These are phyloP conservation scores for Macrophya annulata DNA, from an alignment of 2,888 invertebrate genomes.

Conservation along the genomic window DNA sequence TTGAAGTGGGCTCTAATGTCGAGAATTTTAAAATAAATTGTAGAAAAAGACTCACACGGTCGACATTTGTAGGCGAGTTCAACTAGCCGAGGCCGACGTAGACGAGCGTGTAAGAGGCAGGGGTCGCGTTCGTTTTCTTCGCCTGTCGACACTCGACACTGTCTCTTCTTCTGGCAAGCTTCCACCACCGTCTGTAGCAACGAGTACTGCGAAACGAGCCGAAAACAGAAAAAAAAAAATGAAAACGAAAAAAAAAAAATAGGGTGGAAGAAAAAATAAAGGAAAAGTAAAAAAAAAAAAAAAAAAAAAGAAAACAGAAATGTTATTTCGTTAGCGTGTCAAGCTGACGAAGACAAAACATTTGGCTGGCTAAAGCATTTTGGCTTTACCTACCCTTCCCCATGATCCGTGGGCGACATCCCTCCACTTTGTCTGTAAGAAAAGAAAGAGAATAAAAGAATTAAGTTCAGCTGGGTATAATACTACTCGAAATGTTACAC, in stretches of 20 bases:
- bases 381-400: slow-evolving; percentile 56
- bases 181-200: slow-evolving; percentile 95
- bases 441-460: slow-evolving; percentile 37
- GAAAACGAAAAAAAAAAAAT: background rate
- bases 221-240: background rate
- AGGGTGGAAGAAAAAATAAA: too few species aligned
- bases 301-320: slow-evolving; percentile 2
- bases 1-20: background rate
- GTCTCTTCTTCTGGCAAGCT: slow-evolving; percentile 93
- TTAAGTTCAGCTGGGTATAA: slow-evolving; percentile 21
- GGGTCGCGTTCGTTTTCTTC: slow-evolving; percentile 87
- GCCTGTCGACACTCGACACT: slow-evolving; percentile 92
- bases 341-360: slow-evolving; percentile 49
- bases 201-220: slow-evolving; percentile 84
- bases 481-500: slow-evolving; percentile 14
- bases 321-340: slow-evolving; percentile 44
- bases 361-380: slow-evolving; percentile 35
- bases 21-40: background rate
- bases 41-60: slow-evolving; percentile 90
- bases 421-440: slow-evolving; percentile 55
- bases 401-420: slow-evolving; percentile 55
- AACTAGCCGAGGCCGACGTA: slow-evolving; percentile 86
- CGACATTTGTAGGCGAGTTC: slow-evolving; percentile 97
- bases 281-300: background rate
- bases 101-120: slow-evolving; percentile 88